phyloP scores from a whole-genome alignment of 2,888 invertebrate species.

The Eupithecia centaureata region DNA sequence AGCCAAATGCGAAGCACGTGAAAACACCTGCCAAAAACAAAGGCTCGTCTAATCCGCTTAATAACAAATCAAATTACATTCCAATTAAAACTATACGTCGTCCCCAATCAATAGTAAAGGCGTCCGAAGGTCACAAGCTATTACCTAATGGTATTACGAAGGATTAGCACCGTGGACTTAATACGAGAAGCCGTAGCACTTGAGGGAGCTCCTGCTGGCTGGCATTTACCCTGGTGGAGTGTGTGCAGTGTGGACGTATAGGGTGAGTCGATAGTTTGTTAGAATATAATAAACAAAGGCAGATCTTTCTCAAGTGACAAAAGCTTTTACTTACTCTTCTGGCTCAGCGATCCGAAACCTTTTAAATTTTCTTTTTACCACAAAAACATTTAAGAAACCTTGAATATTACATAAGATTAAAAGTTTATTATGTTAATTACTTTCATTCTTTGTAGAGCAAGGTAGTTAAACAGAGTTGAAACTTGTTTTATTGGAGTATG shows the following conservation, averaged over 20 bases:
- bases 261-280: constrained; percentile 44
- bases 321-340: too few relatives aligned
- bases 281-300: constrained; percentile 16
- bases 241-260: constrained; percentile 49
- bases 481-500: neutral
- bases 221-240: constrained; percentile 54
- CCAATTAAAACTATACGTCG: constrained; percentile 53
- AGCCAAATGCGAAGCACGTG: constrained; percentile 6
- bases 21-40: constrained; percentile 4
- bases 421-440: too few relatives aligned
- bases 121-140: constrained; percentile 67
- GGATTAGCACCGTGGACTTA: constrained; percentile 67
- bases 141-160: constrained; percentile 68
- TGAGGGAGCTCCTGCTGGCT: constrained; percentile 57
- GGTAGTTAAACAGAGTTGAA: neutral
- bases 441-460: neutral
- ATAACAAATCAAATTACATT: constrained; percentile 39
- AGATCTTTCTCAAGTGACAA: too few relatives aligned
- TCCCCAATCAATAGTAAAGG: constrained; percentile 60
- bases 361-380: neutral
- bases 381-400: neutral
- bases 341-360: too few relatives aligned
- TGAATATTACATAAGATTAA: neutral
- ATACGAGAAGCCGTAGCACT: constrained; percentile 76
- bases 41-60: constrained; percentile 27